Percentiles rank a stretch among this genome's conserved stretches.
These are phyloP conservation scores for Pilophorus perplexus DNA, from an alignment of 2,888 invertebrate species.

Conservation along the genomic window DNA sequence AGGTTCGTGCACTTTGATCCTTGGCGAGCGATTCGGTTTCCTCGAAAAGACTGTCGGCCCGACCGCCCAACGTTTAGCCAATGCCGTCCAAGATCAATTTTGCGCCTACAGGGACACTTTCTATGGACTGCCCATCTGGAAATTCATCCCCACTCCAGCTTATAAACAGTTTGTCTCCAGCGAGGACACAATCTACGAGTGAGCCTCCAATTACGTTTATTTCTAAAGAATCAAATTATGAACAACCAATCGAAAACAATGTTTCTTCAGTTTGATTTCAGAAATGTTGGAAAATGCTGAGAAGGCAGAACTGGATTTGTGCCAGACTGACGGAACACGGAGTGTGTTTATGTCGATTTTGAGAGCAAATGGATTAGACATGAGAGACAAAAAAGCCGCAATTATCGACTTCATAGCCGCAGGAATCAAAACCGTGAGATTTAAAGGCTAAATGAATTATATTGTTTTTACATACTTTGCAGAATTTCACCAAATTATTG, in stretches of 20 bases:
- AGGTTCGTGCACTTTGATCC: constrained; percentile 75
- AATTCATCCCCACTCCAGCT: constrained; percentile 68
- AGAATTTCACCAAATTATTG: no score
- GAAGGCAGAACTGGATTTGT: constrained; percentile 59
- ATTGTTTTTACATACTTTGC: no score
- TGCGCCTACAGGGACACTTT: constrained; percentile 75
- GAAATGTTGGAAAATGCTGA: constrained; percentile 71
- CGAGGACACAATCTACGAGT: constrained; percentile 79
- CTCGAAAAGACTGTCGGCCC: constrained; percentile 58
- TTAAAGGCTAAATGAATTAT: no score
- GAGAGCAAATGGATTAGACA: constrained; percentile 67
- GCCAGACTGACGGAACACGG: constrained; percentile 61
- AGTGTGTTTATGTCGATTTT: constrained; percentile 75
- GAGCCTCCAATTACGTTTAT: constrained; percentile 54
- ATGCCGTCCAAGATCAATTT: constrained; percentile 70
- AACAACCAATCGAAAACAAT: no score
- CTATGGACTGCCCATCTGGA: constrained; percentile 80
- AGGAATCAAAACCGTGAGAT: constrained; percentile 77
- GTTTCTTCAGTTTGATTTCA: constrained; percentile 65
- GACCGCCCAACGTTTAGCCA: constrained; percentile 63
- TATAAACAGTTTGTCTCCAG: constrained; percentile 69
- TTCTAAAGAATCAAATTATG: no score
- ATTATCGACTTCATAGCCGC: constrained; percentile 84
- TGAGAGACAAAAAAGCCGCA: constrained; percentile 77
- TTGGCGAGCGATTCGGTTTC: constrained; percentile 77